Conservation (phyloP, 2,888 invertebrate genomes). For the Eupelmus urozonus region DNA sequence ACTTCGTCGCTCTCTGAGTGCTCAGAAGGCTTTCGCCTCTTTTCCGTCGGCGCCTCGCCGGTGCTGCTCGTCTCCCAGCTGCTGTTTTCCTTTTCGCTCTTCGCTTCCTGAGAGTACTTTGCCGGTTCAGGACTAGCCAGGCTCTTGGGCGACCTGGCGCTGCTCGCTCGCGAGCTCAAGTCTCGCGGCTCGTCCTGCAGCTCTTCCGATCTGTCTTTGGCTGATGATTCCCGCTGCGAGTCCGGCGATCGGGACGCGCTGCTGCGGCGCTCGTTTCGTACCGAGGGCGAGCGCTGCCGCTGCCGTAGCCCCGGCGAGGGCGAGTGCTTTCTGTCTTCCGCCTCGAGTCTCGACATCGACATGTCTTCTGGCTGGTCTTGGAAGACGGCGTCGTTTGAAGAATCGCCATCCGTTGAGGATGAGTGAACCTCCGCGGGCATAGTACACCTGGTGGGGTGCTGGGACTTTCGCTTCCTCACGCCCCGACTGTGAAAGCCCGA, state of each 20-base stretch:
- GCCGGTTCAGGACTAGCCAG: conserved; percentile 65
- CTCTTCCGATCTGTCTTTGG: conserved; percentile 54
- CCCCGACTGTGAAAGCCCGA: conserved; percentile 71
- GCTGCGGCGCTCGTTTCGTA: conserved; percentile 64
- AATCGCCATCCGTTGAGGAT: conserved; percentile 82
- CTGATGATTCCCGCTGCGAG: conserved; percentile 23
- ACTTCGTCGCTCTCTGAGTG: conserved; percentile 56
- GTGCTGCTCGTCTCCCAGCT: conserved; percentile 33
- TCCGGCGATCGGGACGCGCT: conserved; percentile 69
- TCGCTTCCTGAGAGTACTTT: conserved; percentile 62
- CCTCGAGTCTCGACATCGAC: conserved; percentile 75
- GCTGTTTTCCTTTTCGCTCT: conserved; percentile 34
- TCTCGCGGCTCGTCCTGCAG: conserved; percentile 73
- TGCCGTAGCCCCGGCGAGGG: conserved; percentile 65
- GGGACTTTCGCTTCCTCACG: conserved; percentile 90
- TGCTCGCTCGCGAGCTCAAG: conserved; percentile 73
- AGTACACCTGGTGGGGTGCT: conserved; percentile 91
- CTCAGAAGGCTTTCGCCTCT: conserved; percentile 42
- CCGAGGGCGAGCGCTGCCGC: conserved; percentile 11
- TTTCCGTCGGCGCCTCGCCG: conserved; percentile 46
- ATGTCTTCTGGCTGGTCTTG: conserved; percentile 76
- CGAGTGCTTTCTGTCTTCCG: conserved; percentile 68
- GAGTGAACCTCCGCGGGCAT: conserved; percentile 79
- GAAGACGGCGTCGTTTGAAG: conserved; percentile 80
- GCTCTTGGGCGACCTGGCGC: conserved; percentile 69